Percentiles rank a stretch among this genome's conserved stretches.
These are phyloP conservation scores for Achlya flavicornis DNA, from an alignment of 2,888 invertebrate genomes.

Conservation along the genomic window DNA sequence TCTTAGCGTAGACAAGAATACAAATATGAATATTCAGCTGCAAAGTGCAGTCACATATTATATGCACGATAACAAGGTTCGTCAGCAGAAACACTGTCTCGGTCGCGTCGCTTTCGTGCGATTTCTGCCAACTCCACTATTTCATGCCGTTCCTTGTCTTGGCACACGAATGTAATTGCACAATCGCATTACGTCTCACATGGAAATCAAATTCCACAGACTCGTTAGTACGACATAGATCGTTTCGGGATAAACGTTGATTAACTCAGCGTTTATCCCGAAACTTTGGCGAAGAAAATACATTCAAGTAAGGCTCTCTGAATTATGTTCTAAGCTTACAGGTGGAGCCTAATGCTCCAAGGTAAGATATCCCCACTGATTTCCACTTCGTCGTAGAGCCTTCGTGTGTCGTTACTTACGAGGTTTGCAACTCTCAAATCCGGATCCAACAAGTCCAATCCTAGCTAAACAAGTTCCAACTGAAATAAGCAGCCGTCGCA, in stretches of 20 bases:
- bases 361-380: slow-evolving; percentile 43
- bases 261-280: background rate
- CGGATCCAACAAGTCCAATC: slow-evolving; percentile 68
- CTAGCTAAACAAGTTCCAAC: slow-evolving; percentile 73
- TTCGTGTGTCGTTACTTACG: slow-evolving; percentile 51
- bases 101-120: slow-evolving; percentile 43
- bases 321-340: slow-evolving; percentile 18
- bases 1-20: slow-evolving; percentile 53
- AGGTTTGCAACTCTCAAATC: slow-evolving; percentile 60
- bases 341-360: slow-evolving; percentile 29
- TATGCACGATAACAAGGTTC: slow-evolving; percentile 78
- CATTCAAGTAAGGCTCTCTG: background rate
- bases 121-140: slow-evolving; percentile 59
- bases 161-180: slow-evolving; percentile 50
- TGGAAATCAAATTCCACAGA: slow-evolving; percentile 23
- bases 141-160: slow-evolving; percentile 49
- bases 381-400: slow-evolving; percentile 40
- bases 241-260: background rate
- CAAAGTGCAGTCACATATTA: slow-evolving; percentile 64
- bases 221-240: slow-evolving; percentile 26
- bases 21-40: slow-evolving; percentile 76
- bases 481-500: slow-evolving; percentile 72
- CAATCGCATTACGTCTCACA: slow-evolving; percentile 34
- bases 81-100: slow-evolving; percentile 70
- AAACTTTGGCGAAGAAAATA: background rate